Base-by-base conservation (phyloP, 2,888 invertebrate genomes). In the Dione vanillae region DNA sequence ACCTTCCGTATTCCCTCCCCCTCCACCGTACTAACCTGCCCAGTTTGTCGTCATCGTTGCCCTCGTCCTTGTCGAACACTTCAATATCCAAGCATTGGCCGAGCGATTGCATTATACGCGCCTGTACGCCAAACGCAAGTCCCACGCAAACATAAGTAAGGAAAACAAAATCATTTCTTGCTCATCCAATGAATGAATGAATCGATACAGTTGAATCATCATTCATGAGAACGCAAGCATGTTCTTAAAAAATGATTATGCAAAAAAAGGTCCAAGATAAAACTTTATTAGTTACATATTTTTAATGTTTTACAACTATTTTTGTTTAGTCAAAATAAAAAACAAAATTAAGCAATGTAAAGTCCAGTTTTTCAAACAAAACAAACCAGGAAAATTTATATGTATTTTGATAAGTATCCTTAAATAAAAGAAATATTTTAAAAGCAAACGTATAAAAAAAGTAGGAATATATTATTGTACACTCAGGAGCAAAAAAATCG, bases 51-150 rank as follows among this genome's bases (percentile, higher is more conserved):
- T 98, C 98, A 87, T 96, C 95, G 82, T 96, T 95, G 81, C 95
- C 94, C 80, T 97, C 97, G 89, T 98, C 98, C 89, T 96, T 96
- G 95, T 98, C 98, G 94, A 96, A 96, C 78, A 98, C 92, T 85
- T 96, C 96, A 78, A 98, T 89, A 82, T 95, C 95, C 89, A 97
- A 92, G 85, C 94, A 94, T 92, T 97, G 97, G 78, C 96, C 96
- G 90, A 95, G 89, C 88, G 95, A 87, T 86, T 95, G 94, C 93
- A 94, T 92, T 83, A 95, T 89, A 80, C 89, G 88, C 89, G 92
- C 92, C 94, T 94, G 84, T 85, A 86, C 87, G 84, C 84, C 87
- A 82, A 83, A 85, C 87, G 85, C 85, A 84, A 82, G 83, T 85
- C 89, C 91, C 85, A 86, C 85, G 91, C 86, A 90, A 90, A 92